These are phyloP conservation scores for Leptopilina drosophilae DNA, from an alignment of 2,888 invertebrate genomes.

Conservation along the genomic window DNA sequence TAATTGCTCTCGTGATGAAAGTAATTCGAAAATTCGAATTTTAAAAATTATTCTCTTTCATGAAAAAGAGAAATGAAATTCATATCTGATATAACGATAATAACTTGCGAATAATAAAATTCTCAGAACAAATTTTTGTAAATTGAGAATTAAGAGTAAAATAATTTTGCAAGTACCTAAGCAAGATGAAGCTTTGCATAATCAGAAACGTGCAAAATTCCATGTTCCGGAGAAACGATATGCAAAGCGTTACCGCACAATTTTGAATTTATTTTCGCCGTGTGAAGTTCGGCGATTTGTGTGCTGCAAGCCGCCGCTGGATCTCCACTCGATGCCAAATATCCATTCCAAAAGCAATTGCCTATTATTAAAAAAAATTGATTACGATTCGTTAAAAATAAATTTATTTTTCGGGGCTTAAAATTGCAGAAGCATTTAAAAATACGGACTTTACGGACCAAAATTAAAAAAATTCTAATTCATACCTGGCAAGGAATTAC, in stretches of 20 bases:
- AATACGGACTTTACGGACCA: too few relatives aligned
- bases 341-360: constrained; percentile 84
- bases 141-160: neutral
- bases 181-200: constrained; percentile 72
- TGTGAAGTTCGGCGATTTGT: constrained; percentile 82
- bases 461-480: neutral
- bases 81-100: too few relatives aligned
- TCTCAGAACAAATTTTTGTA: too few relatives aligned
- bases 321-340: constrained; percentile 80
- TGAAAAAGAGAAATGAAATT: too few relatives aligned
- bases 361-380: constrained; percentile 72
- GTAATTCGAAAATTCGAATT: too few relatives aligned
- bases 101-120: too few relatives aligned
- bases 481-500: constrained; percentile 82
- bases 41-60: too few relatives aligned
- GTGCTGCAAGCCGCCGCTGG: constrained; percentile 82
- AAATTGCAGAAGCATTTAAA: too few relatives aligned
- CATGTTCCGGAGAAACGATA: constrained; percentile 76
- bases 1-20: too few relatives aligned
- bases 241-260: constrained; percentile 79
- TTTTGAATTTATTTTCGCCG: constrained; percentile 79
- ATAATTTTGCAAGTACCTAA: constrained; percentile 64
- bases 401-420: too few relatives aligned
- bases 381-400: too few relatives aligned
- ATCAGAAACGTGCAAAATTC: constrained; percentile 72